Conservation (phyloP, 2,888 invertebrate genomes). For the Agrochola litura region DNA sequence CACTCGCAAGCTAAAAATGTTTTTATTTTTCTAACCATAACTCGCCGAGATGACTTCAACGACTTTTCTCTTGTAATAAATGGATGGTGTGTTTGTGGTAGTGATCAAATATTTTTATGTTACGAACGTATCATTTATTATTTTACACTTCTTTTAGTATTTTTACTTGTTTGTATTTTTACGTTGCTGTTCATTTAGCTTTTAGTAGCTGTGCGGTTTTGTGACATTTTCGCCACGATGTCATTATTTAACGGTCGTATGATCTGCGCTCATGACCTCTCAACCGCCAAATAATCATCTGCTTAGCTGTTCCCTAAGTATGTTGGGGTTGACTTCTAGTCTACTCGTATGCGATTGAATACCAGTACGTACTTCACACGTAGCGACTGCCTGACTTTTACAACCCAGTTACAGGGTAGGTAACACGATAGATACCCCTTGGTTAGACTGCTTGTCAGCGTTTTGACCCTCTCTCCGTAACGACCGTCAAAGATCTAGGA, state of each 20-base stretch:
- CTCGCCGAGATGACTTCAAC: slow-evolving; percentile 45
- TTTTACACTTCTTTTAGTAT: background rate
- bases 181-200: background rate
- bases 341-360: background rate
- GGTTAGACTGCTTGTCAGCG: background rate
- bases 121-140: slow-evolving; percentile 25
- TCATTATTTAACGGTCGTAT: background rate
- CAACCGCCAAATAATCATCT: background rate
- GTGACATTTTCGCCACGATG: background rate
- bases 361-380: background rate
- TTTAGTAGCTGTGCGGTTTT: background rate
- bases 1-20: slow-evolving; percentile 49
- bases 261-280: background rate
- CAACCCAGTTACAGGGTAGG: background rate
- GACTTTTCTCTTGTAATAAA: slow-evolving; percentile 49
- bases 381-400: background rate
- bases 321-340: background rate
- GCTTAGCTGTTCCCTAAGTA: background rate
- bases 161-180: slow-evolving; percentile 1
- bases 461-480: background rate
- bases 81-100: slow-evolving; percentile 34
- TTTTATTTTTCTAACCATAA: slow-evolving; percentile 60
- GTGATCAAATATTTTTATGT: slow-evolving; percentile 28
- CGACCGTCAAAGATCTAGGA: background rate
- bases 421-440: background rate